phyloP scores from a whole-genome alignment of 2,797 vertebrate species.

The Columba guinea region DNA sequence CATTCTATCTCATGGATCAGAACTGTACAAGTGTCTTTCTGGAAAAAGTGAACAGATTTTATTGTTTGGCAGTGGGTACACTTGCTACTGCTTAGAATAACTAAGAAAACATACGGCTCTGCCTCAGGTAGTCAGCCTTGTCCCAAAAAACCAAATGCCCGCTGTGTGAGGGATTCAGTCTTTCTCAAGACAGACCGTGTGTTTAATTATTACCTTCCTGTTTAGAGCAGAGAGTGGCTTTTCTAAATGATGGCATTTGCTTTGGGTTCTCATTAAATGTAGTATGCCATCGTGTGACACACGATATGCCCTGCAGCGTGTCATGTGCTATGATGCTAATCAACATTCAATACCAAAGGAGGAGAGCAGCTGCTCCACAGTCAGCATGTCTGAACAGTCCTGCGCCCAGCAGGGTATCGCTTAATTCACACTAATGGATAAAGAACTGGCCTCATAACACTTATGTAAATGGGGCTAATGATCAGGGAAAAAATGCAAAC shows the following conservation, averaged over 20 bases:
- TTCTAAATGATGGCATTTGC: neutral
- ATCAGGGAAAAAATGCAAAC: conserved; percentile 40
- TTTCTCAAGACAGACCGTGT: neutral
- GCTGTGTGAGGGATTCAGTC: neutral
- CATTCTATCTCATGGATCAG: neutral
- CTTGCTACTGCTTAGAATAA: neutral
- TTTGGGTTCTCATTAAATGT: conserved; percentile 30
- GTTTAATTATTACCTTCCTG: conserved; percentile 1
- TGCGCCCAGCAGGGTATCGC: conserved; percentile 25
- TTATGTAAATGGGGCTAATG: conserved; percentile 26
- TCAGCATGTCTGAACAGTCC: conserved; percentile 45
- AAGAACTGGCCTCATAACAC: conserved; percentile 22
- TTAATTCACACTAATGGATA: conserved; percentile 14
- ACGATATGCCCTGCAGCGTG: conserved; percentile 36
- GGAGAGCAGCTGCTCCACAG: conserved; percentile 58
- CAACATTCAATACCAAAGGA: conserved; percentile 44
- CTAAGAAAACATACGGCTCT: neutral
- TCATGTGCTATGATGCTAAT: conserved; percentile 51
- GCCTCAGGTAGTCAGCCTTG: neutral
- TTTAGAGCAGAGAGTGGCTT: neutral
- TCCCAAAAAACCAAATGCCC: neutral
- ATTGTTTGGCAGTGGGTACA: neutral
- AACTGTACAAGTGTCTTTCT: neutral
- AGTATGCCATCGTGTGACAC: neutral
- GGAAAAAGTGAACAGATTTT: neutral